Evolutionary conservation across 2,113 vertebrate species (phyloP), one percentile per base, ranked within the genome.

Genomic region (Odobenus rosmarus): DNA sequence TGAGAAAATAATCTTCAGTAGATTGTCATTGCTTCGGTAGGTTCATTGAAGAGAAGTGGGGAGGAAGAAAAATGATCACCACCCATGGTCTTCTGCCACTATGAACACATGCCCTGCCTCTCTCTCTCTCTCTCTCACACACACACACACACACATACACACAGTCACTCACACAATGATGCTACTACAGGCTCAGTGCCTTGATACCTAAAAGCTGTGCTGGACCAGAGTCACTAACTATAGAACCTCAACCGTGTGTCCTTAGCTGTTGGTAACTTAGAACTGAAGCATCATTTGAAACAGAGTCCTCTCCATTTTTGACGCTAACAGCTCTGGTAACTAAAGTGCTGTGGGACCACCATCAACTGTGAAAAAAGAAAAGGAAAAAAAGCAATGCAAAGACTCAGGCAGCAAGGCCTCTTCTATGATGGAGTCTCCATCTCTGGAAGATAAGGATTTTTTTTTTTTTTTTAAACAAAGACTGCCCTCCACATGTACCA

Each of bases 1-100:
- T 95, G 26, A 87, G 46, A 95, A 88, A 87, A 55, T 36, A 42
- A 62, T 87, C 46, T 81, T 61, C 26, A 71, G 64, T 81, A 88
- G 39, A 67, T 62, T 64, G 46, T 64, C 28, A 33, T 12, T 33
- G 57, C 55, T 76, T 51, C 36, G 13, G 21, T 33, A 51, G 31
- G 28, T 4, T 49, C n/a, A 26, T 23, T 92, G n/a, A 8, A 81
- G 16, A 85, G 49, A 92, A 85, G 31, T 11, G 5, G 21, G 8
- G 31, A 53, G 4, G 42, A 61, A 85, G 10, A 42, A 33, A 87
- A 72, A 62, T 7, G 5, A 39, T 33, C 42, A 31, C 4, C 13
- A 33, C 28, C 12, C 53, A 81, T 1, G 19, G 4, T 86, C 74
- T 86, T 69, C 53, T 19, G 1, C 7, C 64, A 72, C 23, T 51